A percentile compares a stretch with the other conserved stretches of the same genome.
Conservation (phyloP, 2,797 vertebrate genomes). For the Siniperca obscura region DNA sequence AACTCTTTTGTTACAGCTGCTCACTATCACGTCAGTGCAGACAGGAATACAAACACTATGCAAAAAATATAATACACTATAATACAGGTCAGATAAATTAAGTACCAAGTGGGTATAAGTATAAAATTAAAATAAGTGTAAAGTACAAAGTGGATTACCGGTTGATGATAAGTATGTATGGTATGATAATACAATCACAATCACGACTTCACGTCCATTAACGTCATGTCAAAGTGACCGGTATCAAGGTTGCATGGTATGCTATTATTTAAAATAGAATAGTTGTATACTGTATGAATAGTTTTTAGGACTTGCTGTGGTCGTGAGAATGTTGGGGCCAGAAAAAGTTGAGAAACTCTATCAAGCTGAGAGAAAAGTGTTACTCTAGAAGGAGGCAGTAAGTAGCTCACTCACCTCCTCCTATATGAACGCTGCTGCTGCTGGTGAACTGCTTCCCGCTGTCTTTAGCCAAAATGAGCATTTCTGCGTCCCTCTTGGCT, state of each 20-base stretch:
- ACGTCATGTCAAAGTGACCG: background rate
- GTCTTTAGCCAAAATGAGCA: constrained; percentile 94
- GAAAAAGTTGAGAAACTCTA: background rate
- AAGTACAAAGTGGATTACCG: too few species aligned
- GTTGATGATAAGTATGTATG: too few species aligned
- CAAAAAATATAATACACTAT: too few species aligned
- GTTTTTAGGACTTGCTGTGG: background rate
- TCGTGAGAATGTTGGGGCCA: background rate
- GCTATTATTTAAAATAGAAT: background rate
- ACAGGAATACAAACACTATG: too few species aligned
- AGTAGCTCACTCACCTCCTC: constrained; percentile 73
- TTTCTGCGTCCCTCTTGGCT: constrained; percentile 90
- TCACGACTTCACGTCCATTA: background rate
- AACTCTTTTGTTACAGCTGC: too few species aligned
- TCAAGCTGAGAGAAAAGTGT: background rate
- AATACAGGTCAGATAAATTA: too few species aligned
- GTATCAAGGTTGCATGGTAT: background rate
- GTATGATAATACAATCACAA: too few species aligned
- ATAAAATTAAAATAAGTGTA: too few species aligned
- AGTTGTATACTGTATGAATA: background rate
- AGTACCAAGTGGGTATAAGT: too few species aligned
- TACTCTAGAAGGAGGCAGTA: constrained; percentile 30
- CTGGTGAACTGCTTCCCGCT: constrained; percentile 94
- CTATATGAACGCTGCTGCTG: constrained; percentile 73
- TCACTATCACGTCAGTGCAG: too few species aligned